Evolutionary conservation across 2,888 invertebrate species (phyloP).

Genomic region (Helleia helle): DNA sequence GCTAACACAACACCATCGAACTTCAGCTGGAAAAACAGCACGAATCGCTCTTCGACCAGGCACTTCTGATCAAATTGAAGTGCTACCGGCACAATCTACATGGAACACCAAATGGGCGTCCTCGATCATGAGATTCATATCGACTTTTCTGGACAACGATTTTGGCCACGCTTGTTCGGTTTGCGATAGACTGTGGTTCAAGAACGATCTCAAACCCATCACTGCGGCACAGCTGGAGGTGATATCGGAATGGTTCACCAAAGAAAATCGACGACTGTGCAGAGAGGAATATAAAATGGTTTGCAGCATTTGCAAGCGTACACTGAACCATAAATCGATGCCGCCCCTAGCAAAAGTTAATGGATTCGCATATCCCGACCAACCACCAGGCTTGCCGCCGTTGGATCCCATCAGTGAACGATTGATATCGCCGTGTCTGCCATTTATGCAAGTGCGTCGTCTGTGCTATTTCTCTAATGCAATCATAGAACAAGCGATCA

Average conservation of each 20-base stretch:
- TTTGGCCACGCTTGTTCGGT: constrained; percentile 34
- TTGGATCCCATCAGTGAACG: constrained; percentile 34
- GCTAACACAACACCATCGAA: background rate
- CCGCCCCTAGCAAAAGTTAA: constrained; percentile 29
- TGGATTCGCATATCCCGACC: constrained; percentile 35
- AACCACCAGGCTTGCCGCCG: constrained; percentile 29
- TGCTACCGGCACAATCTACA: constrained; percentile 24
- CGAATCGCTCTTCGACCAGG: constrained; percentile 17
- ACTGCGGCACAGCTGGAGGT: constrained; percentile 31
- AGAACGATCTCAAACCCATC: constrained; percentile 34
- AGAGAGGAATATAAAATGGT: constrained; percentile 22
- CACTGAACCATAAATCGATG: constrained; percentile 26
- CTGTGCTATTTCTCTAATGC: constrained; percentile 32
- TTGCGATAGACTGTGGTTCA: constrained; percentile 38
- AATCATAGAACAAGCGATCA: constrained; percentile 40
- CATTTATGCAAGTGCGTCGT: constrained; percentile 37
- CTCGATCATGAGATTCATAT: constrained; percentile 29
- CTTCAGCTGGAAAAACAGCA: constrained; percentile 10
- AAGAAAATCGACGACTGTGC: constrained; percentile 19
- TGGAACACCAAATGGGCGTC: constrained; percentile 30
- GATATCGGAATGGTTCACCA: constrained; percentile 26
- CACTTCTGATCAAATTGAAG: constrained; percentile 21
- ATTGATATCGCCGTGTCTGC: constrained; percentile 32
- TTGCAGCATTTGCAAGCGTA: constrained; percentile 28
- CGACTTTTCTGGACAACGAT: constrained; percentile 30